Base-by-base conservation (phyloP, 1,140 invertebrate genomes). In the Marisa cornuarietis region DNA sequence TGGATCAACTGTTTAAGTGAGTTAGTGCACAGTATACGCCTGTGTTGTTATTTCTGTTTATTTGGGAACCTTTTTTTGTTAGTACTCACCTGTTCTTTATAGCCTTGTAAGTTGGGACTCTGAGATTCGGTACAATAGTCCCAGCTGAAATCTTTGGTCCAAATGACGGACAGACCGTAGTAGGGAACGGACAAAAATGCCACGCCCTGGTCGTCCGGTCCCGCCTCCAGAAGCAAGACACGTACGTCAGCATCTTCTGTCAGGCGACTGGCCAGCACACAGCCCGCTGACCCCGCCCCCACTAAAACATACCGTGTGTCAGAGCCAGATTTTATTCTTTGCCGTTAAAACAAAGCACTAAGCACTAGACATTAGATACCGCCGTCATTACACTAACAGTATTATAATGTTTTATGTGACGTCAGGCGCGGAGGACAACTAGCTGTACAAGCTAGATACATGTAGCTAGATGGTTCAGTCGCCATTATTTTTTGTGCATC, bases 271-370 rank as follows among this genome's bases (percentile, higher is more conserved):
- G 81, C 81, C 16, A 82, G 24, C 26, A 82, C 81, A 18, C 77
- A 69, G 14, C 81, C 81, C 24, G 81, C 81, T n/a, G 81, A 82
- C 31, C 81, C 81, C 26, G 81, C 71, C 22, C 81, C 77, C 31
- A 82, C 81, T 82, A n/a, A 26, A 52, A 69, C n/a, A 54, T 18
- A 71, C 6, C 6, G 54, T 9, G 16, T 18, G 16, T 58, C 16
- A 58, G 4, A 58, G 4, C 0, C 11, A 58, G 4, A 58, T 58
- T 58, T 58, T 8, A 58, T 58, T 58, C 2, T 9, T 14, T 14
- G 52, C 8, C 14, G 8, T 54, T 54, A 14, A 54, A 54, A 9
- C 52, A 8, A 54, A 9, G 52, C 52, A 54, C 52, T 9, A 14
- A 9, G 8, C 14, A 54, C 52, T 54, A 8, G 14, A 54, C 14